Conservation (phyloP, 2,113 vertebrate genomes). For the Pterocles orientalis region DNA sequence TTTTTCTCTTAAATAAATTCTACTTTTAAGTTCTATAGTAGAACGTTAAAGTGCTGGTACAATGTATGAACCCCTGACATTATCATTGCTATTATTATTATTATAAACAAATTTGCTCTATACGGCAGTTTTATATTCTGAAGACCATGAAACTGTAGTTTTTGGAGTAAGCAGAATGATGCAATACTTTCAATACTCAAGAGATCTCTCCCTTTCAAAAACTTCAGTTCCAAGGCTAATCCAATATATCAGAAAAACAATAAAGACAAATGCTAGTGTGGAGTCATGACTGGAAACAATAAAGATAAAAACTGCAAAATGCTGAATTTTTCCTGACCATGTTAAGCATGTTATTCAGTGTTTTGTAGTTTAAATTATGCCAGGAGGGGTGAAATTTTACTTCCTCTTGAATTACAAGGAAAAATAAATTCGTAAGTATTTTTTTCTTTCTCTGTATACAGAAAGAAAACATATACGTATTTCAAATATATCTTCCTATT, state of each 20-base stretch:
- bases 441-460: neutral
- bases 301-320: neutral
- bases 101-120: neutral
- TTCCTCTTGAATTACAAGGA: neutral
- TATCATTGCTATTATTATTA: neutral
- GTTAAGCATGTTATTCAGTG: neutral
- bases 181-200: neutral
- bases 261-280: neutral
- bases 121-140: neutral
- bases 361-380: conserved; percentile 1
- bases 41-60: neutral
- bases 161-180: neutral
- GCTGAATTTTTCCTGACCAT: neutral
- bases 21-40: neutral
- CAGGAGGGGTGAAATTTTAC: neutral
- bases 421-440: neutral
- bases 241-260: conserved; percentile 4
- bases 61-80: neutral
- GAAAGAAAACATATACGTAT: neutral
- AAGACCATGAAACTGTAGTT: neutral
- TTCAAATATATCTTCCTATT: neutral
- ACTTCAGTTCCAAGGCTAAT: neutral
- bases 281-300: neutral
- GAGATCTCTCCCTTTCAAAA: neutral
- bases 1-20: neutral